phyloP scores from a whole-genome alignment of 2,888 invertebrate species.

The Limulus polyphemus region DNA sequence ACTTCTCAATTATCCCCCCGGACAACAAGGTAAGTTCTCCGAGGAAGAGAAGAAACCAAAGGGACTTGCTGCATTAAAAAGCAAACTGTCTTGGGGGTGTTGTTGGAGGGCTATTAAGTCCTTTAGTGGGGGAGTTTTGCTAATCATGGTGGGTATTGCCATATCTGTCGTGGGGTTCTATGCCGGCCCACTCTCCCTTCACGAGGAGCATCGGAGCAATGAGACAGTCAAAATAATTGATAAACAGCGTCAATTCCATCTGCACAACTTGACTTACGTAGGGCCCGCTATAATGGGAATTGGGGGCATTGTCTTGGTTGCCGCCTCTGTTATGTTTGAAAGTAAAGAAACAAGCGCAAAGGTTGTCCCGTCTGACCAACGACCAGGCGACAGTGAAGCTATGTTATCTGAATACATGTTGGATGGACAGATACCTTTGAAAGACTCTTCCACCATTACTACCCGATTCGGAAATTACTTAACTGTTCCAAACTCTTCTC shows the following conservation, averaged over 20 bases:
- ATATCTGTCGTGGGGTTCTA: conserved; percentile 74
- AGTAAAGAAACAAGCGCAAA: conserved; percentile 73
- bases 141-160: conserved; percentile 76
- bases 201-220: conserved; percentile 23
- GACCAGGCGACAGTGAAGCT: conserved; percentile 4
- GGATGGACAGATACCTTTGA: conserved; percentile 8
- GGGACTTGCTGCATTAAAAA: conserved; percentile 15
- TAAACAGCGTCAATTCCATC: conserved; percentile 41
- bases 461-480: conserved; percentile 2
- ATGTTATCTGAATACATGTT: conserved; percentile 13
- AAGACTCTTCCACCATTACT: conserved; percentile 3
- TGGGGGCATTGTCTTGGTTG: conserved; percentile 90
- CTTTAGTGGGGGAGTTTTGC: conserved; percentile 66
- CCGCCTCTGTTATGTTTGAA: conserved; percentile 95
- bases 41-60: conserved; percentile 20
- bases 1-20: conserved; percentile 14
- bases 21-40: conserved; percentile 18
- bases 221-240: conserved; percentile 29
- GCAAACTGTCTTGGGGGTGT: conserved; percentile 72
- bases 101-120: conserved; percentile 91
- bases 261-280: conserved; percentile 84
- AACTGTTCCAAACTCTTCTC: conserved; percentile 13
- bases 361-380: conserved; percentile 52
- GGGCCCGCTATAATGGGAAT: conserved; percentile 96
- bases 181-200: conserved; percentile 32